Percentiles rank a stretch among this genome's conserved stretches.
These are phyloP conservation scores for Perizoma flavofasciatum DNA, from an alignment of 2,888 invertebrate genomes.

Conservation along the genomic window DNA sequence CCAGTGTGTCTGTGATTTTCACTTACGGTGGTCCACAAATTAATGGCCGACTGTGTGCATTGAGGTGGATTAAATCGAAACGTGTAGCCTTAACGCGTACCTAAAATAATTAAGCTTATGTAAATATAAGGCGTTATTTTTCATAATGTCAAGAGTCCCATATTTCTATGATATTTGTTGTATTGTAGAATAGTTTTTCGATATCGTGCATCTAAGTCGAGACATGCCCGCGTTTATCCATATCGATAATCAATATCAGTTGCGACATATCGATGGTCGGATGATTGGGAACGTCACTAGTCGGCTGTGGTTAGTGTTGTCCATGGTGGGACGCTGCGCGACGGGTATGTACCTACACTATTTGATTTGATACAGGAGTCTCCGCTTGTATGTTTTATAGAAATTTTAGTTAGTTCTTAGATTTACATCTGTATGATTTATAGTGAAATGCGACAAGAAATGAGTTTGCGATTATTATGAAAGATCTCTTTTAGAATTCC, in stretches of 20 bases:
- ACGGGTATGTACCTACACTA: neutral
- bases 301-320: constrained; percentile 14
- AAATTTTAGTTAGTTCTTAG: constrained; percentile 11
- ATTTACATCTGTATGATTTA: neutral
- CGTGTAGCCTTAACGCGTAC: constrained; percentile 42
- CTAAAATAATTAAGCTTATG: constrained; percentile 33
- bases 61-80: constrained; percentile 21
- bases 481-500: constrained; percentile 36
- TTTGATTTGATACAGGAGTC: constrained; percentile 20
- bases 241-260: constrained; percentile 46
- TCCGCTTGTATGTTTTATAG: constrained; percentile 16
- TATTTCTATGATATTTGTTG: constrained; percentile 6
- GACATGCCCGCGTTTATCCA: constrained; percentile 31
- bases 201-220: constrained; percentile 18
- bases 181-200: constrained; percentile 12
- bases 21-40: no score
- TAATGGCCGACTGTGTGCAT: neutral
- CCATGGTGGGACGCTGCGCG: neutral
- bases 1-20: no score
- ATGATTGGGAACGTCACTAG: constrained; percentile 25
- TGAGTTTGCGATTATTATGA: constrained; percentile 14
- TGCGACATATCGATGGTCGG: constrained; percentile 42
- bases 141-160: constrained; percentile 9
- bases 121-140: constrained; percentile 20
- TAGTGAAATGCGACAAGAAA: constrained; percentile 9